These are phyloP conservation scores for Chloroclystis v-ata DNA, from an alignment of 2,888 invertebrate genomes.

Conservation along the genomic window DNA sequence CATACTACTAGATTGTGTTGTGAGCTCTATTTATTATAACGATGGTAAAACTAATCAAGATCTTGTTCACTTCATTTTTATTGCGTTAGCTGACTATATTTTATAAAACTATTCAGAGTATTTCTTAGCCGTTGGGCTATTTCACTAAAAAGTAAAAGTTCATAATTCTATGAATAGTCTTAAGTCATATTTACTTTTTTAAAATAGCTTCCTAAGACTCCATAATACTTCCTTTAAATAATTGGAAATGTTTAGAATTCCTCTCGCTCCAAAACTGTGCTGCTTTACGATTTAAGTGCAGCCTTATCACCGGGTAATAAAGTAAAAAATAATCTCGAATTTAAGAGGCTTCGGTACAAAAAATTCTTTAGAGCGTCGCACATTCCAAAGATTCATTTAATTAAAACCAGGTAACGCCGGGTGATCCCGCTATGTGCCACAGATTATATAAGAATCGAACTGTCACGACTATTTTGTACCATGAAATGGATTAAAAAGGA, in stretches of 20 bases:
- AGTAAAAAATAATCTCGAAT: conserved; percentile 22
- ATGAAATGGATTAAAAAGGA: conserved; percentile 19
- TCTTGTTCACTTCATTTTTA: too few relatives aligned
- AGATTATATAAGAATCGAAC: conserved; percentile 6
- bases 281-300: conserved; percentile 14
- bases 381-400: conserved; percentile 54
- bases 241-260: conserved; percentile 8
- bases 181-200: too few relatives aligned
- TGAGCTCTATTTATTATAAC: too few relatives aligned
- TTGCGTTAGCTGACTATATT: too few relatives aligned
- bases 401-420: conserved; percentile 45
- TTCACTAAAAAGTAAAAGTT: too few relatives aligned
- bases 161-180: too few relatives aligned
- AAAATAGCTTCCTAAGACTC: not conserved
- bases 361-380: conserved; percentile 43
- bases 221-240: conserved; percentile 3
- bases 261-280: conserved; percentile 8
- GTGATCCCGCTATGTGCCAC: conserved; percentile 20
- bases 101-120: too few relatives aligned
- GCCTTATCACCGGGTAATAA: conserved; percentile 18
- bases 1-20: too few relatives aligned
- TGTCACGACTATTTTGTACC: conserved; percentile 1
- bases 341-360: conserved; percentile 29
- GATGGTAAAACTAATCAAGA: too few relatives aligned
- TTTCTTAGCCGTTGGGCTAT: too few relatives aligned